Percentiles rank a stretch among this genome's conserved stretches.
These are phyloP conservation scores for Trachelus troglodyta DNA, from an alignment of 2,888 invertebrate genomes.

Conservation along the genomic window DNA sequence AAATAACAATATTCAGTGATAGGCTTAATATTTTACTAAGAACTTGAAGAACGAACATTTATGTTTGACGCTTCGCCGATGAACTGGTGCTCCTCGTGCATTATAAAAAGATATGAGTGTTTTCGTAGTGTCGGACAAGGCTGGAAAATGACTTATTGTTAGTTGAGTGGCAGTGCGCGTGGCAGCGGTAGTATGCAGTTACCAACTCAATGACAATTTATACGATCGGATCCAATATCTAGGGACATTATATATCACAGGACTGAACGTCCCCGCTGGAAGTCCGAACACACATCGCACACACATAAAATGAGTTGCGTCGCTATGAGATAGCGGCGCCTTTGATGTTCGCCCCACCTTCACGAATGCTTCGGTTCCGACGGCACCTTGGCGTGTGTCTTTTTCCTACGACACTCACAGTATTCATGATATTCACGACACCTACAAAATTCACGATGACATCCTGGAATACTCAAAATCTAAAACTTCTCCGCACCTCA, in stretches of 20 bases:
- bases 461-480: background rate
- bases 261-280: conserved; percentile 31
- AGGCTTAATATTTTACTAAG: background rate
- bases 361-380: conserved; percentile 11
- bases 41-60: background rate
- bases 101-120: background rate
- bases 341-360: conserved; percentile 53
- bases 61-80: background rate
- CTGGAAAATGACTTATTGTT: background rate
- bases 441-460: background rate
- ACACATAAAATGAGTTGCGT: conserved; percentile 46
- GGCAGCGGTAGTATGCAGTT: background rate
- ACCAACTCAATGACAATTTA: conserved; percentile 32
- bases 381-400: conserved; percentile 24
- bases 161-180: background rate
- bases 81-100: background rate
- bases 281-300: conserved; percentile 16
- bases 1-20: background rate
- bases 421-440: background rate
- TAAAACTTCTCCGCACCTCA: background rate
- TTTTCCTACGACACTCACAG: background rate
- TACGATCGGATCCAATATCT: conserved; percentile 51
- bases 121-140: background rate
- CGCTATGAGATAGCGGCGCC: conserved; percentile 59
- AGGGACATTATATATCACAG: conserved; percentile 45